Conservation (phyloP, 2,113 vertebrate genomes). For the Eurypyga helias region DNA sequence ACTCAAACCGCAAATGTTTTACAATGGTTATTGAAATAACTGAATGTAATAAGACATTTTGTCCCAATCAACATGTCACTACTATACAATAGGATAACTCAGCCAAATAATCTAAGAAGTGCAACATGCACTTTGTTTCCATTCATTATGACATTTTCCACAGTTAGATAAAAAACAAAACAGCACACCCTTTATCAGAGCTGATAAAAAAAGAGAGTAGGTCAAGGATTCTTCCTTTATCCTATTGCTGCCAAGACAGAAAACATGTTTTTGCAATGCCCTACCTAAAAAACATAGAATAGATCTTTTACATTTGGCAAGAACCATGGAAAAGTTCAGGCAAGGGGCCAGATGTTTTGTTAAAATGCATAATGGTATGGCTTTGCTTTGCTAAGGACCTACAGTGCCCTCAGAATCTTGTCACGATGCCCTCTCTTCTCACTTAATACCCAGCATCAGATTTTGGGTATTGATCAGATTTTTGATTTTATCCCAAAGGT, state of each 20-base stretch:
- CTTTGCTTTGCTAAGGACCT: not conserved
- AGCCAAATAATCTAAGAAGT: conserved; percentile 36
- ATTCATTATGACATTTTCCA: conserved; percentile 34
- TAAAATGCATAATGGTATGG: not conserved
- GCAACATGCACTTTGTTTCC: conserved; percentile 40
- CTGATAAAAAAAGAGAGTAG: not conserved
- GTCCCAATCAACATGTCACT: conserved; percentile 41
- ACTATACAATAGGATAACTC: conserved; percentile 9
- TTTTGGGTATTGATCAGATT: too few species aligned
- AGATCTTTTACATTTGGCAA: conserved; percentile 57
- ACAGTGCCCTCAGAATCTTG: not conserved
- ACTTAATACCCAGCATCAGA: not conserved
- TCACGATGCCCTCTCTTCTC: not conserved
- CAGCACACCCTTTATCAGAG: not conserved
- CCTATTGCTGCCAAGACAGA: conserved; percentile 20
- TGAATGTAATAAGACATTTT: conserved; percentile 13
- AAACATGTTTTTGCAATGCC: conserved; percentile 33
- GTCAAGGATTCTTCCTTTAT: conserved; percentile 57
- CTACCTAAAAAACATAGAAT: conserved; percentile 8
- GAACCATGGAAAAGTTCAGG: conserved; percentile 50
- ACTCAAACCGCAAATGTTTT: not conserved
- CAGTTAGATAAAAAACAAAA: conserved; percentile 47
- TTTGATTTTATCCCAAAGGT: not conserved
- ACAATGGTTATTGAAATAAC: conserved; percentile 47
- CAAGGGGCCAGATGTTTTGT: conserved; percentile 29